Percentiles rank a stretch among this genome's conserved stretches.
phyloP scores from a whole-genome alignment of 2,797 vertebrate genomes.

The Darevskia mixta region DNA sequence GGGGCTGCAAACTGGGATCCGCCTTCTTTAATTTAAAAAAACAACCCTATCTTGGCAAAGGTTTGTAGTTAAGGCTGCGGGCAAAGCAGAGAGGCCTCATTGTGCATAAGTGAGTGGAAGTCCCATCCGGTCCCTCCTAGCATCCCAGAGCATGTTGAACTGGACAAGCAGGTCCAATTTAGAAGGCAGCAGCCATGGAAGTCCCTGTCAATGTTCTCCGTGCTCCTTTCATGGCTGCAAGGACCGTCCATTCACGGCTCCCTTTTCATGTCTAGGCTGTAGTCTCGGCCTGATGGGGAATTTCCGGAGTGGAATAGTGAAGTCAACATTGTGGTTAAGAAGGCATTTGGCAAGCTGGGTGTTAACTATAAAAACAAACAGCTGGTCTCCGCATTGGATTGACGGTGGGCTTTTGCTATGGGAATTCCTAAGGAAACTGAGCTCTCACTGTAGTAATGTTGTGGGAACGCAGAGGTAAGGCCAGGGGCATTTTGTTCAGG shows the following conservation, averaged over 20 bases:
- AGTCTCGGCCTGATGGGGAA: background rate
- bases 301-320: background rate
- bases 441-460: background rate
- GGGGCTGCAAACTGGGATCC: background rate
- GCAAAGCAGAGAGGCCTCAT: background rate
- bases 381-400: background rate
- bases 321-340: constrained; percentile 11
- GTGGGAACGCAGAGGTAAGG: background rate
- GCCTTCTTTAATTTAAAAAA: background rate
- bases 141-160: background rate
- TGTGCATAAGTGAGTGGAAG: background rate
- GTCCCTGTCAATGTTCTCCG: background rate
- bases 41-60: no score
- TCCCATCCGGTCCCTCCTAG: background rate
- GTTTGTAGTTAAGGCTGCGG: background rate
- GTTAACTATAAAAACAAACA: constrained; percentile 3
- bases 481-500: background rate
- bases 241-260: background rate
- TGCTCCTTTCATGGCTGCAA: background rate
- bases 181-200: background rate
- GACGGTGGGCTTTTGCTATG: background rate
- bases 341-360: background rate
- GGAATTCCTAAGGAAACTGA: background rate
- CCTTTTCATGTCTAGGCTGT: background rate
- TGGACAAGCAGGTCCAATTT: background rate